Evolutionary conservation across 2,888 invertebrate genomes (phyloP), one percentile per base, ranked within the genome.

Genomic region (Noctua pronuba): DNA sequence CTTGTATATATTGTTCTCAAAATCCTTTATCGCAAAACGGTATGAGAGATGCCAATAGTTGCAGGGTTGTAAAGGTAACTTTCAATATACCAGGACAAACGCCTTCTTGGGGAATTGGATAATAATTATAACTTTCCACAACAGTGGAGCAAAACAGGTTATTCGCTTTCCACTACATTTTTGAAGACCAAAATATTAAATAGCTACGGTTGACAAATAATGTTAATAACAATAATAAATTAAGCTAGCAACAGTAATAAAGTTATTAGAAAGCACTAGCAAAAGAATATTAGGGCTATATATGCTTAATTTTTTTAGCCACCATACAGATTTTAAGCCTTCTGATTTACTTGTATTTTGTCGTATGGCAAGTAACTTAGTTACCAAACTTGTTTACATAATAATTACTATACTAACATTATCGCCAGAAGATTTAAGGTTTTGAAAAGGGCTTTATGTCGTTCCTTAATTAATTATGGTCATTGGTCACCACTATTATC

Each of bases 301-400:
- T 24, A 28, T 28, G 11, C 2, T 41, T 10, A 28, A 21, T 38
- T 49, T 1, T 62, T 41, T 78, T 31, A n/a, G 7, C 21, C 65
- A 31, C 41, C 73, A 24, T 44, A 38, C 21, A 71, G 18, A 73
- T 62, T 62, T 58, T n/a, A 70, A 24, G 41, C 13, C 24, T 41
- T 31, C 74, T 21, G 52, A 73, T 24, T 49, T 24, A 31, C 75
- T 75, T 75, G 28, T 62, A 60, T 49, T 62, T 75, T 75, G 62
- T 31, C 46, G 2, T 41, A 8, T 60, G 24, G 75, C 8, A 31
- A 38, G n/a, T 38, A 35, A 16, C 11, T 24, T 60, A 10, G 1
- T 24, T 28, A 8, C 21, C 18, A 49, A 49, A 49, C 16, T 0
- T 60, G 38, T 6, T 21, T 31, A 24, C 41, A n/a, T 18, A 24